These are phyloP conservation scores for Eutolmus rufibarbis DNA, from an alignment of 2,888 invertebrate species.

Conservation along the genomic window DNA sequence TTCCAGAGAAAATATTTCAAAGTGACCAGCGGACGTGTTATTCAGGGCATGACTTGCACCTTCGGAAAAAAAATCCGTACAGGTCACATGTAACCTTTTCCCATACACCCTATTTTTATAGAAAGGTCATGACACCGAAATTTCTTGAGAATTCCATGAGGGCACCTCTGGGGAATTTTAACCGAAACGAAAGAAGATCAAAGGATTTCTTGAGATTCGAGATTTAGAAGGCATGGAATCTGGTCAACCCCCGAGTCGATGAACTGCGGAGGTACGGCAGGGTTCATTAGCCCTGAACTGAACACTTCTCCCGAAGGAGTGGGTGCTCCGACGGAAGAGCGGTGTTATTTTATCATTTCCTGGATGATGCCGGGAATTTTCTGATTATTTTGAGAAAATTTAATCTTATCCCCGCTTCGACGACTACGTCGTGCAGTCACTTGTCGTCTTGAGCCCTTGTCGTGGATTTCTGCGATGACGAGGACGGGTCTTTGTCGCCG, in stretches of 20 bases:
- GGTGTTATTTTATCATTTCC: slow-evolving; percentile 7
- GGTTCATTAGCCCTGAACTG: background rate
- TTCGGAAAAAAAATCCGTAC: background rate
- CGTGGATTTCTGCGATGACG: background rate
- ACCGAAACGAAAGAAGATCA: background rate
- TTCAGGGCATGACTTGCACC: background rate
- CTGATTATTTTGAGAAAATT: background rate
- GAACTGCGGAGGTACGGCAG: background rate
- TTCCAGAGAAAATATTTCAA: background rate
- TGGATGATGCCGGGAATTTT: background rate
- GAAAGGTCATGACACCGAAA: background rate
- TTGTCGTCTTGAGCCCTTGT: background rate
- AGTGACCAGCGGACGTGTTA: background rate
- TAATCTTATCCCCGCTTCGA: background rate
- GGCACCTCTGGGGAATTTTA: background rate
- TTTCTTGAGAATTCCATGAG: background rate
- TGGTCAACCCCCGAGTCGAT: background rate
- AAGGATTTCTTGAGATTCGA: background rate
- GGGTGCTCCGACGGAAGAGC: background rate
- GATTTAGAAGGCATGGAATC: background rate
- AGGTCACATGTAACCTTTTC: background rate
- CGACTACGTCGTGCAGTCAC: background rate
- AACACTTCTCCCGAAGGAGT: background rate
- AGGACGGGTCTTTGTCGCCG: background rate
- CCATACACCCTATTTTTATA: background rate